Evolutionary conservation across 2,113 vertebrate genomes (phyloP), one percentile per base, ranked within the genome.

Genomic region (Limanda limanda): DNA sequence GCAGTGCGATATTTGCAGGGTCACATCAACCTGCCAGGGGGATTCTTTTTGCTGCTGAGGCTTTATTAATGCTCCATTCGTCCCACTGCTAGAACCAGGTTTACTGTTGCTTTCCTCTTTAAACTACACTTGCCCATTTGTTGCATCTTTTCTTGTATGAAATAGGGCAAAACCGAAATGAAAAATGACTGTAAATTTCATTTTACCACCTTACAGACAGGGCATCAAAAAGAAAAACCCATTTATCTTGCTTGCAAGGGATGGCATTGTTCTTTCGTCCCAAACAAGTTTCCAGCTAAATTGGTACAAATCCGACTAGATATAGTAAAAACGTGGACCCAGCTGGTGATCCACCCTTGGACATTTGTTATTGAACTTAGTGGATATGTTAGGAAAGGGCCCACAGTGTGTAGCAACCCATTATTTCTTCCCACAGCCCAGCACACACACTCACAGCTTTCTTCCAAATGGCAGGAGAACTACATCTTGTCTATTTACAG

Each of bases 401-500:
- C 54, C 21, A 45, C 52, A 40, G 25, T 72, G 62, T 21, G 3
- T 27, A 4, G 55, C n/a, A 68, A 27, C 24, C 74, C 37, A 60
- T 74, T 15, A 62, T 56, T 61, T 57, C 74, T 70, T 37, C 17
- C 68, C 55, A n/a, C 59, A 63, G 48, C 54, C 1, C 23, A 59
- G 71, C 37, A 40, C 67, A 52, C 42, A 12, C 83, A 63, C 57
- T 58, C 51, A 21, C 18, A 27, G 37, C 23, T 73, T 51, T 70
- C 63, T 37, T 81, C 78, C 76, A 76, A 62, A 74, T 40, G 18
- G 40, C 74, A 75, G 56, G 9, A 24, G 18, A 67, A 75, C 71
- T 47, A 6, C 45, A 58, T 76, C 20, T 40, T 42, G 35, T 70
- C 58, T 79, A 72, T 84, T 75, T 74, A 40, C 37, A 85, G 42